Percentiles rank a stretch among this genome's conserved stretches.
Evolutionary conservation across 2,888 invertebrate genomes (phyloP).

Genomic region (Chesias legatella): DNA sequence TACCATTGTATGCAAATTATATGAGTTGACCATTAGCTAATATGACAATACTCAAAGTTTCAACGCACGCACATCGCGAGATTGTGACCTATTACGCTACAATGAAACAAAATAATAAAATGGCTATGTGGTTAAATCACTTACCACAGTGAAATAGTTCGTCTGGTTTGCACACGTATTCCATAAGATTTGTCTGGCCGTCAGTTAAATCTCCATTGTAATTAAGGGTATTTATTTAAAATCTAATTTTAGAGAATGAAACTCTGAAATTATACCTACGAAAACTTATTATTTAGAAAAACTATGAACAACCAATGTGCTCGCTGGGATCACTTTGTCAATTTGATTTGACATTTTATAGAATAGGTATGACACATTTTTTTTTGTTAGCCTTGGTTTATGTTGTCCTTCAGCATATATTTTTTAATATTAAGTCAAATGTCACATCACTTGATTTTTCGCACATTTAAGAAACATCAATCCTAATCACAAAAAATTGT

Average conservation of each 20-base stretch:
- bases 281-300: slow-evolving; percentile 28
- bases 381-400: background rate
- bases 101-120: slow-evolving; percentile 44
- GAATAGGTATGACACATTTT: background rate
- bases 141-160: slow-evolving; percentile 62
- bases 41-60: slow-evolving; percentile 43
- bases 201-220: slow-evolving; percentile 56
- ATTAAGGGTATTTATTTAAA: slow-evolving; percentile 20
- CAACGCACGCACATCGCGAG: slow-evolving; percentile 44
- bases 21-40: slow-evolving; percentile 55
- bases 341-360: slow-evolving; percentile 42
- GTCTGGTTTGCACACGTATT: slow-evolving; percentile 54
- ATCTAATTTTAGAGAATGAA: background rate
- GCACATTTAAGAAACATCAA: too few relatives aligned
- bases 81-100: slow-evolving; percentile 51
- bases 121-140: slow-evolving; percentile 37
- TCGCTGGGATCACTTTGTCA: slow-evolving; percentile 52
- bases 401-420: too few relatives aligned
- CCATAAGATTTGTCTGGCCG: slow-evolving; percentile 56
- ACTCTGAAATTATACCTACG: slow-evolving; percentile 24
- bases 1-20: slow-evolving; percentile 73
- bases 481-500: too few relatives aligned
- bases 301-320: slow-evolving; percentile 47
- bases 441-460: too few relatives aligned
- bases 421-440: too few relatives aligned